phyloP scores from a whole-genome alignment of 2,113 vertebrate species.

The Calidris pygmaea region DNA sequence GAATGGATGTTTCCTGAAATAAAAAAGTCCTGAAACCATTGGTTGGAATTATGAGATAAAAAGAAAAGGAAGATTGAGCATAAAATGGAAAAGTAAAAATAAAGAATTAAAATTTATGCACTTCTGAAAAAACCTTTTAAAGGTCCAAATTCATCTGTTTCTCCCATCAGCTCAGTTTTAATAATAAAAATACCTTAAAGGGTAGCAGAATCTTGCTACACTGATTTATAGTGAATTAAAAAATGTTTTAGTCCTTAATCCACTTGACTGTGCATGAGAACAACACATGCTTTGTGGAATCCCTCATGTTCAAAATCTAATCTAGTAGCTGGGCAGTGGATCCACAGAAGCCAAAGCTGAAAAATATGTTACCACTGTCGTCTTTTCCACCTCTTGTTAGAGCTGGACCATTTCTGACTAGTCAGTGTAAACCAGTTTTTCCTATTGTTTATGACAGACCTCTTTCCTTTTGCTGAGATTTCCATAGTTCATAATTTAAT shows the following conservation, averaged over 20 bases:
- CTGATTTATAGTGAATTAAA: not conserved
- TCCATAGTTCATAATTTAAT: not conserved
- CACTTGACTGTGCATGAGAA: not conserved
- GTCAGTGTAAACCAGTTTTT: not conserved
- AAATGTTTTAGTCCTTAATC: not conserved
- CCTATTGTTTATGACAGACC: not conserved
- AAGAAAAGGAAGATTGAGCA: not conserved
- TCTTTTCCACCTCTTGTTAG: not conserved
- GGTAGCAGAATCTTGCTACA: not conserved
- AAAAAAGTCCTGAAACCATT: not conserved
- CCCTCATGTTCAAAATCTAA: not conserved
- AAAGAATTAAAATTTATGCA: not conserved
- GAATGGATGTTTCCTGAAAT: not conserved
- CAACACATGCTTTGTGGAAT: not conserved
- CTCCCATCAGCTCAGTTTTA: not conserved
- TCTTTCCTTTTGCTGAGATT: not conserved
- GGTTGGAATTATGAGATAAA: not conserved
- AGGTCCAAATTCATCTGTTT: not conserved
- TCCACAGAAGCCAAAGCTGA: not conserved
- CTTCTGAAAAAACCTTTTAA: not conserved
- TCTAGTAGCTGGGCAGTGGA: not conserved
- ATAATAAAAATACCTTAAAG: not conserved
- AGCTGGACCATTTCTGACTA: not conserved
- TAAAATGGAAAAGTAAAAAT: not conserved
- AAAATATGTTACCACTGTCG: not conserved